phyloP scores from a whole-genome alignment of 2,797 vertebrate species.

The Sternotherus odoratus region DNA sequence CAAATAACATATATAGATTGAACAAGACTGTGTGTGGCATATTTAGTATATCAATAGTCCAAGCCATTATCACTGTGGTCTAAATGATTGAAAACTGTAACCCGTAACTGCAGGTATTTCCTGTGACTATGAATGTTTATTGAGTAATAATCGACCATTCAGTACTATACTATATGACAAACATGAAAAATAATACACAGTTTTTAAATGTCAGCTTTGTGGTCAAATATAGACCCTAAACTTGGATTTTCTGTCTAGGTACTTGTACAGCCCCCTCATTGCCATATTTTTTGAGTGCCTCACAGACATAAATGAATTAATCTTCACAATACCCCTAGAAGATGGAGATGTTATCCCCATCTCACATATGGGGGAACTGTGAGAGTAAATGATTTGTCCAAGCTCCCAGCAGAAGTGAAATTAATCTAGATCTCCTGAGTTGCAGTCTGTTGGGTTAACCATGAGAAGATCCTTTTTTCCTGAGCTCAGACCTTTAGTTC shows the following conservation, averaged over 20 bases:
- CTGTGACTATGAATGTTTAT: not conserved
- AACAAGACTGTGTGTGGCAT: fast-evolving
- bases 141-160: fast-evolving
- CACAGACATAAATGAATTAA: not conserved
- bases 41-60: not conserved
- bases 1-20: fast-evolving
- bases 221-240: no score
- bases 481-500: not conserved
- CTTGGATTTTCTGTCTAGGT: not conserved
- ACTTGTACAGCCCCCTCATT: not conserved
- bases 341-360: not conserved
- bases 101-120: fast-evolving
- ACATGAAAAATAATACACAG: not conserved
- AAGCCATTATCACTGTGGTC: fast-evolving
- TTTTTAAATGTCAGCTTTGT: no score
- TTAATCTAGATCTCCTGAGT: fast-evolving
- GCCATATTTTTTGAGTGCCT: not conserved
- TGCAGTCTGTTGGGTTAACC: fast-evolving
- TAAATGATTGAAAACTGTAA: not conserved
- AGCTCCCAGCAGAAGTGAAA: not conserved
- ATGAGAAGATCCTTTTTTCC: fast-evolving
- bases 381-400: not conserved
- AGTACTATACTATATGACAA: not conserved
- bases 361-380: not conserved
- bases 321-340: not conserved